A percentile compares a stretch with the other conserved stretches of the same genome.
Conservation (phyloP, 2,888 invertebrate genomes). For the Aethes cnicana region DNA sequence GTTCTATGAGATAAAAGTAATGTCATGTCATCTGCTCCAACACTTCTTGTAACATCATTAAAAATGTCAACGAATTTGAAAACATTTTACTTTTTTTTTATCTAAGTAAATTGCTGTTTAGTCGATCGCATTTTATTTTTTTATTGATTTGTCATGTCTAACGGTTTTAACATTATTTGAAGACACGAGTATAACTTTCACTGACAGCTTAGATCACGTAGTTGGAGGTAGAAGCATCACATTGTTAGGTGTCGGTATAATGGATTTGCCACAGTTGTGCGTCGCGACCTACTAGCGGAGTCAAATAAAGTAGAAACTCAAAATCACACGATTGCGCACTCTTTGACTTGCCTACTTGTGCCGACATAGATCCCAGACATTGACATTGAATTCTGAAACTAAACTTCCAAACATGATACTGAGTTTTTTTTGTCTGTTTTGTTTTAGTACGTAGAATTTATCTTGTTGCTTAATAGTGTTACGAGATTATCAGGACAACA, state of each 20-base stretch:
- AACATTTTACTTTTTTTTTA: too few relatives aligned
- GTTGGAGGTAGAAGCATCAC: slow-evolving; percentile 52
- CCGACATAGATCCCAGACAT: neutral
- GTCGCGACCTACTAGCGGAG: slow-evolving; percentile 67
- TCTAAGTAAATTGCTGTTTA: slow-evolving; percentile 2
- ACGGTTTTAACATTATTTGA: slow-evolving; percentile 54
- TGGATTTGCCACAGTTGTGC: slow-evolving; percentile 36
- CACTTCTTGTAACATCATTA: neutral
- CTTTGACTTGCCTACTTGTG: slow-evolving; percentile 18
- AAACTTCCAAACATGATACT: too few relatives aligned
- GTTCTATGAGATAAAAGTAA: too few relatives aligned
- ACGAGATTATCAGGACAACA: too few relatives aligned
- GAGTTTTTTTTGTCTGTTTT: too few relatives aligned
- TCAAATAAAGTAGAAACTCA: slow-evolving; percentile 67
- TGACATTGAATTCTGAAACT: neutral
- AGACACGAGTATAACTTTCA: slow-evolving; percentile 63
- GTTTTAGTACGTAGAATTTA: too few relatives aligned
- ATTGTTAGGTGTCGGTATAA: slow-evolving; percentile 51
- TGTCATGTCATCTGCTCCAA: too few relatives aligned
- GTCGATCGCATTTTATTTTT: neutral
- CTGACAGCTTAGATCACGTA: slow-evolving; percentile 59
- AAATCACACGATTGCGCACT: slow-evolving; percentile 38
- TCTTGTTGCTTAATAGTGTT: too few relatives aligned
- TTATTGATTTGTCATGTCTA: slow-evolving; percentile 36
- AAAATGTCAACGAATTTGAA: too few relatives aligned